phyloP scores from a whole-genome alignment of 2,113 vertebrate genomes.

The Tor tambroides region DNA sequence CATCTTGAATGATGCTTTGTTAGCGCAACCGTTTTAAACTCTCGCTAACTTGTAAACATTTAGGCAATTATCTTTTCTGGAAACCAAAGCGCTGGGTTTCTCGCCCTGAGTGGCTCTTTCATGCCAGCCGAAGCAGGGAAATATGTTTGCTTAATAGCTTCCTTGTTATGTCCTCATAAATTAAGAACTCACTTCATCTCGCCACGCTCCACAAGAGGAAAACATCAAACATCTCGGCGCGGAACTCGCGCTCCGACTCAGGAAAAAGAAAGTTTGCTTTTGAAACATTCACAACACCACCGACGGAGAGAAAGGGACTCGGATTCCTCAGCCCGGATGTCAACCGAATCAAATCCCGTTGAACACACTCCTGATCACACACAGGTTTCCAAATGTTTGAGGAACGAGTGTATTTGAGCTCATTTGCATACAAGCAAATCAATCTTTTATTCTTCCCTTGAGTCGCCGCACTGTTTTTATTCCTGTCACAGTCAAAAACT shows the following conservation, averaged over 20 bases:
- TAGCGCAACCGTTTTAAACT: constrained; percentile 50
- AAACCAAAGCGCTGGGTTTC: constrained; percentile 55
- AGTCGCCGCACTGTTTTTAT: background rate
- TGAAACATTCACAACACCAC: constrained; percentile 50
- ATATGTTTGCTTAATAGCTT: constrained; percentile 64
- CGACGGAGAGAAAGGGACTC: constrained; percentile 39
- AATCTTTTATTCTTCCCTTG: constrained; percentile 10
- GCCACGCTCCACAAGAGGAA: constrained; percentile 41
- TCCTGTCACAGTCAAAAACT: no score
- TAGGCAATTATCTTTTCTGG: constrained; percentile 59
- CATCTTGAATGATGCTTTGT: constrained; percentile 44
- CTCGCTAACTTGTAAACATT: constrained; percentile 60
- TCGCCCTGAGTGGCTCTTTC: constrained; percentile 57
- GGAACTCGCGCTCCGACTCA: constrained; percentile 30
- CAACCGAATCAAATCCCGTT: constrained; percentile 39
- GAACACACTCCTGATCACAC: constrained; percentile 41
- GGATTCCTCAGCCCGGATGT: constrained; percentile 32
- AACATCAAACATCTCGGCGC: constrained; percentile 55
- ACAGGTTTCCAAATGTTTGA: constrained; percentile 56
- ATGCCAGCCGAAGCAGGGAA: constrained; percentile 58
- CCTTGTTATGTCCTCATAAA: constrained; percentile 64
- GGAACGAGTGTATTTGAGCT: constrained; percentile 30
- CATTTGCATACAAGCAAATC: constrained; percentile 48
- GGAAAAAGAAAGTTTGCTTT: constrained; percentile 54
- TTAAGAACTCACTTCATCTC: constrained; percentile 59